These are phyloP conservation scores for Porites divaricata DNA, from an alignment of 92 coral and sea anemone species.

Conservation along the genomic window DNA sequence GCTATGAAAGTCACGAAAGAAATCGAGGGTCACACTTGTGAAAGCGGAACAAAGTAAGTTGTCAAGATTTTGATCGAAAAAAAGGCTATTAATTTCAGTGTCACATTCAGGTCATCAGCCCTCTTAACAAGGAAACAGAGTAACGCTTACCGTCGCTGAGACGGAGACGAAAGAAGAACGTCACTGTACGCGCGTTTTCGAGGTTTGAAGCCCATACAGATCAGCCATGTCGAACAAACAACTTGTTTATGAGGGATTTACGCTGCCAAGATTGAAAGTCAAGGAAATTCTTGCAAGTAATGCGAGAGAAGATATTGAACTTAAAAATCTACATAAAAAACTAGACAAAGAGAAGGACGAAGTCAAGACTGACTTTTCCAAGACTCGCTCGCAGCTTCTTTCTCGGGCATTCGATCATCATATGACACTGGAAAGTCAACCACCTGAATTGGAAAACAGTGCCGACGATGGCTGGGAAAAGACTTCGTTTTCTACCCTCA, in stretches of 20 bases:
- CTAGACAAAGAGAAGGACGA: slow-evolving; percentile 50
- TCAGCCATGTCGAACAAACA: slow-evolving; percentile 15
- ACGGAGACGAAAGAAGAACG: slow-evolving; percentile 3
- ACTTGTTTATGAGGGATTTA: slow-evolving; percentile 22
- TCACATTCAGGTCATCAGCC: slow-evolving; percentile 11
- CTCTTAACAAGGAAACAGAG: slow-evolving; percentile 5
- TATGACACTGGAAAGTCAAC: slow-evolving; percentile 14
- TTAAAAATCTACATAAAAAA: slow-evolving; percentile 23
- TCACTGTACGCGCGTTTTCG: background rate
- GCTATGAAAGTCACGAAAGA: too few species aligned
- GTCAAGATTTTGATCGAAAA: slow-evolving; percentile 14
- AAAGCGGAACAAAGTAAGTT: background rate
- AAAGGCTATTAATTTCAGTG: slow-evolving; percentile 10
- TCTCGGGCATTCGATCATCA: slow-evolving; percentile 26
- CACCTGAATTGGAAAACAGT: slow-evolving; percentile 10
- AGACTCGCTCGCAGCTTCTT: slow-evolving; percentile 24
- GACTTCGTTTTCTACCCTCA: slow-evolving; percentile 6
- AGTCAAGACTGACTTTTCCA: slow-evolving; percentile 35
- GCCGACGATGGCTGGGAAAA: slow-evolving; percentile 8
- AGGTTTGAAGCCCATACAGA: too few species aligned
- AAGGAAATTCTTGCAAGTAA: slow-evolving; percentile 42
- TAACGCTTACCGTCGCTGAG: slow-evolving; percentile 2
- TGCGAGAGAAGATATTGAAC: slow-evolving; percentile 27
- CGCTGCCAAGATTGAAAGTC: slow-evolving; percentile 34
- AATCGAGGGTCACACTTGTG: background rate